Conservation (phyloP, 2,113 vertebrate species). For the Excalfactoria chinensis region DNA sequence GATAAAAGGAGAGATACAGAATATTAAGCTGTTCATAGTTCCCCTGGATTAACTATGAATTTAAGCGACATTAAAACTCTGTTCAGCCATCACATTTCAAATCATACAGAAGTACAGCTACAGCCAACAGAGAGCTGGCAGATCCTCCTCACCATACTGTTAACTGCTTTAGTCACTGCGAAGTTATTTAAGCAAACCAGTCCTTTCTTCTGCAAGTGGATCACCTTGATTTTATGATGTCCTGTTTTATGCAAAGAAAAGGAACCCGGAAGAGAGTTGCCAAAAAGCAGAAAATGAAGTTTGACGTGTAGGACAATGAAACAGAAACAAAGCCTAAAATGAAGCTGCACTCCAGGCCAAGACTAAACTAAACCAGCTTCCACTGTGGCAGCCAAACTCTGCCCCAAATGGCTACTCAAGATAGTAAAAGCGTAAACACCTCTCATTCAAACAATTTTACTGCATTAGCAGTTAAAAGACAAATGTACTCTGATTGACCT, state of each 20-base stretch:
- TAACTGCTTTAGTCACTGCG: slow-evolving; percentile 40
- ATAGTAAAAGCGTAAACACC: background rate
- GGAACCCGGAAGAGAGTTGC: slow-evolving; percentile 35
- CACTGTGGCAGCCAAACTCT: background rate
- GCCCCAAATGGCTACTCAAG: background rate
- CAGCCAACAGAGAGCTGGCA: slow-evolving; percentile 3
- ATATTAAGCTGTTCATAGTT: background rate
- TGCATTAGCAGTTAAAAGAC: background rate
- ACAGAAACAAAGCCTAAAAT: background rate
- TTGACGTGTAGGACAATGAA: background rate
- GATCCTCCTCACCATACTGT: slow-evolving; percentile 8
- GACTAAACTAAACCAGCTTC: background rate
- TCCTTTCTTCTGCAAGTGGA: slow-evolving; percentile 15
- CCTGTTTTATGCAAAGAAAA: slow-evolving; percentile 40
- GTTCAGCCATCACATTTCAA: background rate
- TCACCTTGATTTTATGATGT: slow-evolving; percentile 34
- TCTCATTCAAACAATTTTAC: background rate
- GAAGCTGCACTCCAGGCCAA: background rate
- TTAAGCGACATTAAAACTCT: background rate
- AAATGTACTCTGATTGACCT: background rate
- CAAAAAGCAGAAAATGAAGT: slow-evolving; percentile 49
- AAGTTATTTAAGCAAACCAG: slow-evolving; percentile 46
- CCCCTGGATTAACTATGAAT: background rate
- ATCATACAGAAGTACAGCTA: background rate
- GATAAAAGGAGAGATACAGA: background rate